Conservation (phyloP, 2,797 vertebrate genomes). For the Hoplostethus mediterraneus region DNA sequence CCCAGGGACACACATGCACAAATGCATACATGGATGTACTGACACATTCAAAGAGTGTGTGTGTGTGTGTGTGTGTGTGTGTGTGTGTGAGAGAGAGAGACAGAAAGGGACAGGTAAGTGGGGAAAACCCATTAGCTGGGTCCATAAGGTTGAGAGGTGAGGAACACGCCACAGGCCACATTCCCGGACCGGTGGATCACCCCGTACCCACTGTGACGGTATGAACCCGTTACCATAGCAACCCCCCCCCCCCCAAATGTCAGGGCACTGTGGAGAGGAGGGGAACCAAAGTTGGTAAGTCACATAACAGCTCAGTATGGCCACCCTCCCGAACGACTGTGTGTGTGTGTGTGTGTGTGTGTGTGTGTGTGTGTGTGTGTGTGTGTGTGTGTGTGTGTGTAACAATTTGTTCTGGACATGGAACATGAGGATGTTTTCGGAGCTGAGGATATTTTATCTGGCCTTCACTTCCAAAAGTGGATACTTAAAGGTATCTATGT, state of each 20-base stretch:
- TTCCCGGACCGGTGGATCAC: slow-evolving; percentile 58
- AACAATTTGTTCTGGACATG: too few relatives aligned
- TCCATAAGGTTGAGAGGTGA: slow-evolving; percentile 57
- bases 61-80: not conserved
- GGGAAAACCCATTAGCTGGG: slow-evolving; percentile 40
- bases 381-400: not conserved
- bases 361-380: not conserved
- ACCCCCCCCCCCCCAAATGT: slow-evolving; percentile 63
- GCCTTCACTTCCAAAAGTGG: too few relatives aligned
- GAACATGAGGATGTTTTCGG: too few relatives aligned
- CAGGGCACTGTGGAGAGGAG: slow-evolving; percentile 38
- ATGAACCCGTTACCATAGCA: slow-evolving; percentile 47
- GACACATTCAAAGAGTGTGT: not conserved
- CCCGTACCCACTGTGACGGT: slow-evolving; percentile 19
- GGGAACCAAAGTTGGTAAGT: slow-evolving; percentile 33
- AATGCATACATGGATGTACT: not conserved
- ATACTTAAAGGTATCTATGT: too few relatives aligned
- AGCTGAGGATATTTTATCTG: too few relatives aligned
- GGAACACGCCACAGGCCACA: slow-evolving; percentile 66
- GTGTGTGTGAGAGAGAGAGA: not conserved
- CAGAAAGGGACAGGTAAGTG: not conserved
- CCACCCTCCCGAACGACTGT: not conserved
- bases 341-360: not conserved
- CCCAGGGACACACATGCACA: not conserved
- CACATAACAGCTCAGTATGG: slow-evolving; percentile 39